Evolutionary conservation across 2,797 vertebrate genomes (phyloP).

Genomic region (Hydrocynus forskahlii): DNA sequence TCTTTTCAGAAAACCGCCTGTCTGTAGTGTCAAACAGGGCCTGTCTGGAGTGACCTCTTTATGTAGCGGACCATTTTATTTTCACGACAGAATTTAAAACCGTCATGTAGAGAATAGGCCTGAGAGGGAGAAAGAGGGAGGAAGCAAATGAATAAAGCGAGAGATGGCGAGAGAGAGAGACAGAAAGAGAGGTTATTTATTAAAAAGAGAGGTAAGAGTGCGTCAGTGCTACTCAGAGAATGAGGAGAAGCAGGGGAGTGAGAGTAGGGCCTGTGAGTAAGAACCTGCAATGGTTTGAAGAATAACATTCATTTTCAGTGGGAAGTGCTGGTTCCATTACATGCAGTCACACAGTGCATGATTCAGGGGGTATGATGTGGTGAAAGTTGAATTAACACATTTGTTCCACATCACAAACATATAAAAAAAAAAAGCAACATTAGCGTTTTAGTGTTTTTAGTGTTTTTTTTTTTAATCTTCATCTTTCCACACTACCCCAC

Average conservation of each 20-base stretch:
- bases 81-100: slow-evolving; percentile 29
- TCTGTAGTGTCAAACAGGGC: neutral
- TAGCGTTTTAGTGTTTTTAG: no score
- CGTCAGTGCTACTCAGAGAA: neutral
- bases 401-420: no score
- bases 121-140: neutral
- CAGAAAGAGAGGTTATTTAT: neutral
- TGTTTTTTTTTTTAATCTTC: no score
- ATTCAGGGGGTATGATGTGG: no score
- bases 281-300: neutral
- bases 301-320: neutral
- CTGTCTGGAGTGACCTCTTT: slow-evolving; percentile 1
- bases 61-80: slow-evolving; percentile 33
- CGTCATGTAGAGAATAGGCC: neutral
- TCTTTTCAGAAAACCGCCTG: slow-evolving; percentile 3
- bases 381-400: no score
- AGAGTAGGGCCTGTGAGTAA: neutral
- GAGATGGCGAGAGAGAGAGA: neutral
- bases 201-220: neutral
- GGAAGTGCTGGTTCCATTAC: no score
- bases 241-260: neutral
- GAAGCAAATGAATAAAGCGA: neutral
- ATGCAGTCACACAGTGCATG: no score
- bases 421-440: no score
- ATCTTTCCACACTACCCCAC: no score